Percentiles rank a stretch among this genome's conserved stretches.
phyloP scores from a whole-genome alignment of 2,113 vertebrate species.

The Gnathonemus echidnorhynchus region DNA sequence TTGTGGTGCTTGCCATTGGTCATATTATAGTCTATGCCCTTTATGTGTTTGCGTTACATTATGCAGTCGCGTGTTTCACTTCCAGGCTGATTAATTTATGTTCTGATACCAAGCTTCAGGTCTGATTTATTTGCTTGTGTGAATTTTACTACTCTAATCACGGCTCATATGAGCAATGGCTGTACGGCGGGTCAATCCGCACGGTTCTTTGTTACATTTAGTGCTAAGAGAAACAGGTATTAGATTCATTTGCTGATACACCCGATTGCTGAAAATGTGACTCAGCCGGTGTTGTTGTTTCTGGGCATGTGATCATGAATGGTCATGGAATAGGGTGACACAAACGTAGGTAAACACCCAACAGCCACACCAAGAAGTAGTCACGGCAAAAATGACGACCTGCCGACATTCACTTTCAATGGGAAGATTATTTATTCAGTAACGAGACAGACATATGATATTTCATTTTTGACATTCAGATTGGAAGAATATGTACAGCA shows the following conservation, averaged over 20 bases:
- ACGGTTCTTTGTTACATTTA: background rate
- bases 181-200: background rate
- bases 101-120: background rate
- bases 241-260: background rate
- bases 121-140: background rate
- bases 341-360: background rate
- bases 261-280: background rate
- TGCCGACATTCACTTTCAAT: background rate
- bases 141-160: background rate
- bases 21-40: background rate
- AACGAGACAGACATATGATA: background rate
- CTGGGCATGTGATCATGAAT: background rate
- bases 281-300: background rate
- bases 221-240: background rate
- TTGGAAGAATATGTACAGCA: background rate
- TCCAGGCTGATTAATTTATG: background rate
- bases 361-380: background rate
- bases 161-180: background rate
- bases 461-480: background rate
- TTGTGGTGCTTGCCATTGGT: background rate
- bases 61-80: background rate
- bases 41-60: background rate
- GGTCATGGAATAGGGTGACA: background rate
- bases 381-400: background rate
- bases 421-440: background rate